Evolutionary conservation across 2,797 vertebrate species (phyloP), one percentile per base, ranked within the genome.

Genomic region (Crenuchus spilurus): DNA sequence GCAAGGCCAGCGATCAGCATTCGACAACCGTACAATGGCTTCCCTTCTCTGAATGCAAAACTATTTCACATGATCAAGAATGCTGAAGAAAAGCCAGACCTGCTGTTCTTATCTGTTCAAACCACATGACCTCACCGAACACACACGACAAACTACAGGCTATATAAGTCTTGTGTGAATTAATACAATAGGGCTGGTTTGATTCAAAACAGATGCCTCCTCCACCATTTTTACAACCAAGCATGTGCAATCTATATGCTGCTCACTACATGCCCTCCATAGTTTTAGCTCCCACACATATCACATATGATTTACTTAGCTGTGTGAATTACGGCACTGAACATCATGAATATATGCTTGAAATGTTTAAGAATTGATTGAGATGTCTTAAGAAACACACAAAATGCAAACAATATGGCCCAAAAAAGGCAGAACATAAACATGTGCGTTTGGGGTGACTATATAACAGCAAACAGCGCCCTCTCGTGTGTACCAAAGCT

Each of bases 241-340:
- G 44, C 60, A 75, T 37, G 44, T 63, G 39, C 48, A 64, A 10
- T 46, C 49, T 70, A 44, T 37, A 70, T 31, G 46, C 46, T 63
- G 41, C n/a, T 30, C 13, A n/a, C 42, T 10, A n/a, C 39, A 60
- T 28, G 33, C 42, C 31, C 4, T 66, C 20, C 31, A 24, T 14
- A 9, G 0, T 37, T 35, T 26, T 9, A 5, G 6, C 60, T 44
- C 18, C 48, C 60, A 31, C 41, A 49, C 44, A 37, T 52, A 51
- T 31, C 39, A 73, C 9, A 74, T 22, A 41, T 39, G 3, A 60
- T 35, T 58, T 11, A 4, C 54, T 18, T 13, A 58, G 16, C 7
- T n/a, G n/a, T n/a, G 35, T 35, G 30, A 33, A 58, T 20, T 35
- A 18, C 35, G 31, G 8, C 16, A 30, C n/a, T 58, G 13, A 2